These are phyloP conservation scores for Knipowitschia caucasica DNA, from an alignment of 2,797 vertebrate genomes.

Conservation along the genomic window DNA sequence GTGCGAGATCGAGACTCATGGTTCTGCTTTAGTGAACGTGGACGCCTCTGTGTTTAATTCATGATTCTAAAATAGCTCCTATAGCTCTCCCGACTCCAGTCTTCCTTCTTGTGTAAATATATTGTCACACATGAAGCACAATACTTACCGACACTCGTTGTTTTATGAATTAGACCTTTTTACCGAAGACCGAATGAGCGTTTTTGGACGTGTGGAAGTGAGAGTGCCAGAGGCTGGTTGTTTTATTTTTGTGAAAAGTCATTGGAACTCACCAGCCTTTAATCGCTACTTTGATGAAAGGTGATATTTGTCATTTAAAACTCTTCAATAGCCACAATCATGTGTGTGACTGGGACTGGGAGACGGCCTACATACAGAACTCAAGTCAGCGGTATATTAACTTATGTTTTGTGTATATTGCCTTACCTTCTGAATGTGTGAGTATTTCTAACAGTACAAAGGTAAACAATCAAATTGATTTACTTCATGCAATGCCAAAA, in stretches of 20 bases:
- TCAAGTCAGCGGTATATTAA: conserved; percentile 39
- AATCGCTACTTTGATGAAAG: conserved; percentile 45
- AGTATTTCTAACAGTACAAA: conserved; percentile 43
- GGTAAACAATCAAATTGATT: conserved; percentile 39
- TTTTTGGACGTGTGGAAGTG: conserved; percentile 9
- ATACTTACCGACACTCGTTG: conserved; percentile 1
- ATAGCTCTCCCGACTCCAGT: too few relatives aligned
- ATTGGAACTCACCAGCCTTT: conserved; percentile 71
- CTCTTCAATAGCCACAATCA: conserved; percentile 38
- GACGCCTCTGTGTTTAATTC: too few relatives aligned
- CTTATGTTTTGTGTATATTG: conserved; percentile 43
- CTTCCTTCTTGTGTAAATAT: background rate
- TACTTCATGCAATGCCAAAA: conserved; percentile 52
- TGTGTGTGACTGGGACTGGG: conserved; percentile 26
- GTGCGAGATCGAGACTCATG: background rate
- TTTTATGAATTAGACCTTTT: background rate
- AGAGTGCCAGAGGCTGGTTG: conserved; percentile 55
- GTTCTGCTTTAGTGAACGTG: background rate
- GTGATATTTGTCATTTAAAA: conserved; percentile 53
- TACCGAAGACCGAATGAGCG: background rate
- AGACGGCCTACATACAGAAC: conserved; percentile 19
- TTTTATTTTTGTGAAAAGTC: conserved; percentile 36
- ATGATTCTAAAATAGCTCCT: too few relatives aligned
- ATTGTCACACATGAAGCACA: background rate
- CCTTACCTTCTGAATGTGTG: conserved; percentile 57